These are phyloP conservation scores for Onchidella celtica DNA, from an alignment of 2,888 invertebrate genomes.

Conservation along the genomic window DNA sequence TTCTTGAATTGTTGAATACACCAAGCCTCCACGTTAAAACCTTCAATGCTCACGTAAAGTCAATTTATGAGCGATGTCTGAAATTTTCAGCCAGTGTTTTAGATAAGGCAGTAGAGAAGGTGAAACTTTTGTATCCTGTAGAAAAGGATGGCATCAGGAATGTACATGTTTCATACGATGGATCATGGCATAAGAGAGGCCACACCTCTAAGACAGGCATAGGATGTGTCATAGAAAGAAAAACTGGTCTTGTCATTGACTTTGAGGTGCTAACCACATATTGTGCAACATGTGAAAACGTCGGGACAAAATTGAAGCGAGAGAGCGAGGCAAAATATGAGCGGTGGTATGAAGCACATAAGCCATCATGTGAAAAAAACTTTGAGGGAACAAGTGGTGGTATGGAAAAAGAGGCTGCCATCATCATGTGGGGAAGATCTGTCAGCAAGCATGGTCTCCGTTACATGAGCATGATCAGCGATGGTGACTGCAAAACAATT, in stretches of 20 bases:
- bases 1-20: slow-evolving; percentile 15
- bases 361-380: neutral
- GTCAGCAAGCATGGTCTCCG: slow-evolving; percentile 7
- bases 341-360: slow-evolving; percentile 13
- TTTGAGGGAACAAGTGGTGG: slow-evolving; percentile 14
- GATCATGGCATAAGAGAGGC: slow-evolving; percentile 36
- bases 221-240: slow-evolving; percentile 22
- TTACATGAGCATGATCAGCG: slow-evolving; percentile 21
- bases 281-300: slow-evolving; percentile 9
- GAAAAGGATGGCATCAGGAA: neutral
- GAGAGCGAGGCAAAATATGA: neutral
- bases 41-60: neutral
- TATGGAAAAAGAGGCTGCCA: slow-evolving; percentile 23
- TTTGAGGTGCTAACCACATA: slow-evolving; percentile 8
- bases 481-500: slow-evolving; percentile 31
- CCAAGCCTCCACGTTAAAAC: slow-evolving; percentile 15
- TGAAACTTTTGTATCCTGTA: slow-evolving; percentile 7
- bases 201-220: slow-evolving; percentile 32
- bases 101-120: slow-evolving; percentile 8
- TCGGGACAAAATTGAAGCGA: slow-evolving; percentile 20
- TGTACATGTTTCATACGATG: slow-evolving; percentile 30
- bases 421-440: slow-evolving; percentile 18
- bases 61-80: neutral
- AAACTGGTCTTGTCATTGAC: slow-evolving; percentile 5
- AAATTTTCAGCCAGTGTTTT: neutral